A percentile compares a stretch with the other conserved stretches of the same genome.
These are phyloP conservation scores for Vipera ursinii DNA, from an alignment of 2,797 vertebrate genomes.

Conservation along the genomic window DNA sequence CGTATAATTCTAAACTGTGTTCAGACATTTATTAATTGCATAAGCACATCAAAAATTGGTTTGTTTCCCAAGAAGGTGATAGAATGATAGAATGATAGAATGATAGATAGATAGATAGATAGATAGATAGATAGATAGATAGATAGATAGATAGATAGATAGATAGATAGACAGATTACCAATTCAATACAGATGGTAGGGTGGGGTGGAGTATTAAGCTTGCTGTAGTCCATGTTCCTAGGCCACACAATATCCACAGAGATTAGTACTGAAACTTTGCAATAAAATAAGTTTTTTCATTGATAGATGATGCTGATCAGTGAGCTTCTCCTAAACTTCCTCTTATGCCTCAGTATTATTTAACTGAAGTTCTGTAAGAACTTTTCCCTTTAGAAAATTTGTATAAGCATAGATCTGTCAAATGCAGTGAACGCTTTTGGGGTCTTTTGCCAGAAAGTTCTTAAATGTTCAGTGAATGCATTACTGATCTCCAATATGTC, in stretches of 20 bases:
- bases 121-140: not conserved
- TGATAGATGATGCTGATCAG: conserved; percentile 14
- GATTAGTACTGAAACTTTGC: conserved; percentile 24
- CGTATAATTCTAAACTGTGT: conserved; percentile 23
- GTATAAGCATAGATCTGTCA: not conserved
- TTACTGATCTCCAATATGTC: not conserved
- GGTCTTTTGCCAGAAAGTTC: not conserved
- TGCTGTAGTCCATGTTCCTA: not conserved
- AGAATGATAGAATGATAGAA: no score
- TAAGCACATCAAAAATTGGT: conserved; percentile 9
- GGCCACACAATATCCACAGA: not conserved
- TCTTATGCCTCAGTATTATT: not conserved
- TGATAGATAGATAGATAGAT: no score
- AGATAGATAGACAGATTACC: not conserved
- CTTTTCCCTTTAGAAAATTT: not conserved
- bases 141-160: no score
- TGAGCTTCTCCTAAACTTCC: not conserved
- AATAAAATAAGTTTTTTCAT: not conserved
- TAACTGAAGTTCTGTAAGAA: not conserved
- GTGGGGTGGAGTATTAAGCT: not conserved
- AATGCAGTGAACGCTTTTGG: not conserved
- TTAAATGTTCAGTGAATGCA: not conserved
- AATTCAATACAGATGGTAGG: not conserved
- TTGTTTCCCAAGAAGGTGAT: not conserved
- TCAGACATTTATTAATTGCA: conserved; percentile 39